A percentile compares a stretch with the other conserved stretches of the same genome.
Evolutionary conservation across 1,140 invertebrate genomes (phyloP).

Genomic region (Apolygus lucorum): DNA sequence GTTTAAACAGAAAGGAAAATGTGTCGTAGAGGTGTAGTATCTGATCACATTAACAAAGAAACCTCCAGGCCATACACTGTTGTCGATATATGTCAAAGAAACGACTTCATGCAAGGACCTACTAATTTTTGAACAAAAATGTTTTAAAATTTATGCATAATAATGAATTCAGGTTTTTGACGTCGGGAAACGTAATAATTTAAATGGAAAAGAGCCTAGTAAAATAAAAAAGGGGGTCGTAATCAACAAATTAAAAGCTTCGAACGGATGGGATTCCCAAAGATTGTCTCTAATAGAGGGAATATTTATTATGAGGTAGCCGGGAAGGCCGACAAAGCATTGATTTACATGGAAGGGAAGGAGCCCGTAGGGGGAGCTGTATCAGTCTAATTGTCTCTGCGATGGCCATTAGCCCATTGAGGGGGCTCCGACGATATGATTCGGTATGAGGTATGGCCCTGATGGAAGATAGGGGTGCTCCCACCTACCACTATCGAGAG

Average conservation of each 20-base stretch:
- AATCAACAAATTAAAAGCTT: not conserved
- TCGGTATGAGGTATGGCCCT: not conserved
- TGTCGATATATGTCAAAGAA: too few relatives aligned
- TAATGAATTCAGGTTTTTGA: too few relatives aligned
- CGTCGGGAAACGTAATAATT: too few relatives aligned
- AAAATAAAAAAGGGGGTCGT: too few relatives aligned
- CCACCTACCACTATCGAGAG: not conserved
- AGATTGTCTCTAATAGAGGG: not conserved
- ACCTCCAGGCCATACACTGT: too few relatives aligned
- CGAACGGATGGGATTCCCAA: not conserved
- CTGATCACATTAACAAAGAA: too few relatives aligned
- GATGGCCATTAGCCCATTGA: not conserved
- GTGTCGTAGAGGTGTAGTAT: too few relatives aligned
- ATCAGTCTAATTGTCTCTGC: not conserved
- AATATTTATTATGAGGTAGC: not conserved
- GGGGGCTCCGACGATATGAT: not conserved
- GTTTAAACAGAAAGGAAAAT: too few relatives aligned
- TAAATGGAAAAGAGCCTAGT: too few relatives aligned
- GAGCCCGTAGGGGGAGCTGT: not conserved
- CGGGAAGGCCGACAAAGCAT: not conserved
- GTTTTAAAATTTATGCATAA: too few relatives aligned
- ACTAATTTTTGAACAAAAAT: too few relatives aligned
- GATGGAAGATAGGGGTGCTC: not conserved
- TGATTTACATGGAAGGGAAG: not conserved
- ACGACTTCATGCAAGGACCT: too few relatives aligned